These are phyloP conservation scores for Eidolon helvum DNA, from an alignment of 2,113 vertebrate species.

Conservation along the genomic window DNA sequence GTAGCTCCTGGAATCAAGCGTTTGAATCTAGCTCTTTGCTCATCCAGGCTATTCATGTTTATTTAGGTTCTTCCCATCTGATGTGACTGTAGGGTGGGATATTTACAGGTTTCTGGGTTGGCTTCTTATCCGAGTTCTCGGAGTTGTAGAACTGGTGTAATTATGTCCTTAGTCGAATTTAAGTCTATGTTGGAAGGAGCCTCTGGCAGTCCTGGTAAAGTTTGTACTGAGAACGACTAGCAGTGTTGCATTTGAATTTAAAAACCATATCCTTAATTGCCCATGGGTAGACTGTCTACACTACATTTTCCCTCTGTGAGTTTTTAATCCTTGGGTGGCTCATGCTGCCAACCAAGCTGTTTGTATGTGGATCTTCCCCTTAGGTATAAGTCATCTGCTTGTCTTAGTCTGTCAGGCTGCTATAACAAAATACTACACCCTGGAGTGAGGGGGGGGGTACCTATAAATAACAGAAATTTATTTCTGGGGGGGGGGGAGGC, in stretches of 20 bases:
- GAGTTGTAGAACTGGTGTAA: slow-evolving; percentile 1
- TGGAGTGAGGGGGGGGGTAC: too few species aligned
- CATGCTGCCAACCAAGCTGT: background rate
- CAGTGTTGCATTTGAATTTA: background rate
- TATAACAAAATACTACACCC: background rate
- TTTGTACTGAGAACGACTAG: background rate
- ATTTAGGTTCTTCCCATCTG: background rate
- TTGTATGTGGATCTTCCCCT: background rate
- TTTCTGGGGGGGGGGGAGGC: background rate
- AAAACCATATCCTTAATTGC: background rate
- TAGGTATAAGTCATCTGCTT: background rate
- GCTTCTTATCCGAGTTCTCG: slow-evolving; percentile 3
- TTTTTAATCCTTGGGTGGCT: background rate
- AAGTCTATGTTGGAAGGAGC: background rate
- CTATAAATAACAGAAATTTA: background rate
- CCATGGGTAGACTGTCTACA: background rate
- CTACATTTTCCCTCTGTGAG: background rate
- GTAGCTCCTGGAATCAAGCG: background rate
- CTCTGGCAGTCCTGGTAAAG: background rate
- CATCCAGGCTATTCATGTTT: background rate
- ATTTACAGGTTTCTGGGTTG: background rate
- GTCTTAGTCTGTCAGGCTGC: background rate
- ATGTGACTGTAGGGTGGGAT: background rate
- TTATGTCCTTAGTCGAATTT: background rate
- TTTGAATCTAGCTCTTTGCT: background rate